Evolutionary conservation across 2,888 invertebrate genomes (phyloP), one percentile per base, ranked within the genome.

Genomic region (Uropetala carovei): DNA sequence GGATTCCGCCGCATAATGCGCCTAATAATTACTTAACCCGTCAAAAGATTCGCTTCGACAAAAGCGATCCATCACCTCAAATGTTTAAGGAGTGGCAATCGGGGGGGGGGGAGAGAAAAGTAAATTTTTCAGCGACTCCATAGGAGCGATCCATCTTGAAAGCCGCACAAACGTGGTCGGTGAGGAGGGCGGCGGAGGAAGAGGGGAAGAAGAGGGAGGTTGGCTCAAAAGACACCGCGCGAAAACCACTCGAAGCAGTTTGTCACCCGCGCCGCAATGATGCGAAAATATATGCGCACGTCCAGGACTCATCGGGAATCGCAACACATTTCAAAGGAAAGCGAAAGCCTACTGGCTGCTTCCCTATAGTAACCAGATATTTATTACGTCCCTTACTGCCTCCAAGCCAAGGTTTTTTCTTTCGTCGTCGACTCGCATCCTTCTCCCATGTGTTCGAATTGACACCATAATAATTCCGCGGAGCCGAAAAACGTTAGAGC

Each of bases 11-110:
- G 75, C 27, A 75, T 75, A 75, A 75, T 75, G 9, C 75, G 27
- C 10, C 75, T 75, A 75, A 75, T 75, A 75, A 75, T 75, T 75
- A 75, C 75, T 75, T 75, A 75, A 75, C 75, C 75, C 75, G 75
- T 75, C 75, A 75, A 10, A 22, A 27, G 27, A 75, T 27, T 75
- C 27, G 22, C 75, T 75, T 75, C 75, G 75, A 75, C 75, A 75
- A 75, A 27, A 27, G 75, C 75, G 11, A 75, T 75, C 75, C 27
- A 75, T 75, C 75, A 75, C 75, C 13, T 10, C 11, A 68, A 68
- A 68, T 68, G 68, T 68, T 68, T 68, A 27, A 75, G 75, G 75
- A 75, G 75, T 75, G 75, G 75, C 75, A 4, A 75, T 75, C 22
- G 75, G 27, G 75, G 43, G 43, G 75, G 27, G 75, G 43, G 43